Base-by-base conservation (phyloP, 2,888 invertebrate species). In the Drosophila tripunctata region DNA sequence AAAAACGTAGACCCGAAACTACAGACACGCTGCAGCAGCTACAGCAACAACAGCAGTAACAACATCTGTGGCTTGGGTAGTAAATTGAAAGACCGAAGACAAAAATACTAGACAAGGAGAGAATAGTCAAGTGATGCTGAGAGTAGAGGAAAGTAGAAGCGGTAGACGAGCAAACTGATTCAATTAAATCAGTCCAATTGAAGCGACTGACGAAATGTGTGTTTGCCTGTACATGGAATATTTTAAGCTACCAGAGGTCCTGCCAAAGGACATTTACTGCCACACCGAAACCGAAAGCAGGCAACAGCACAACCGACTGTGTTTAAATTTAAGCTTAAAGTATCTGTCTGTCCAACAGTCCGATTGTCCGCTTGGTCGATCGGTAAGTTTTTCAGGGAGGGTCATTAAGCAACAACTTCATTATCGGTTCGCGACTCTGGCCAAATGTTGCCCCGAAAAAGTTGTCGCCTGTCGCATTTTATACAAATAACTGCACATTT, bases 161-260 rank as follows among this genome's bases (percentile, higher is more conserved):
- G 48, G 62, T 66, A 73, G 71, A 75, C 83, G 73, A 75, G 77
- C 77, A 74, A 76, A 86, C 88, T 90, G 90, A 90, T 90, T 90
- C 90, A 90, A 90, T 90, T 90, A 90, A 90, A 90, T 90, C 89
- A 89, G 81, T 84, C 87, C 81, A 90, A 90, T 90, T 90, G 89
- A 85, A 87, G 83, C 83, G 74, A 74, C 84, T 81, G 85, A 77
- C 86, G 67, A 78, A 78, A 82, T 74, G 76, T 75, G 78, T 75
- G 72, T 76, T 33, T 73, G 78, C 66, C 45, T 87, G 88, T 89
- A 89, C 75, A 56, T 74, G 77, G 88, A 88, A 89, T 89, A 87
- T 83, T 76, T 76, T 85, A 87, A 87, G 67, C 67, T 65, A 66
- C n/a, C 44, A 22, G 45, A 27, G 38, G 31, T 48, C 24, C 44